Evolutionary conservation across 2,888 invertebrate genomes (phyloP).

Genomic region (Calephelis perditalis): DNA sequence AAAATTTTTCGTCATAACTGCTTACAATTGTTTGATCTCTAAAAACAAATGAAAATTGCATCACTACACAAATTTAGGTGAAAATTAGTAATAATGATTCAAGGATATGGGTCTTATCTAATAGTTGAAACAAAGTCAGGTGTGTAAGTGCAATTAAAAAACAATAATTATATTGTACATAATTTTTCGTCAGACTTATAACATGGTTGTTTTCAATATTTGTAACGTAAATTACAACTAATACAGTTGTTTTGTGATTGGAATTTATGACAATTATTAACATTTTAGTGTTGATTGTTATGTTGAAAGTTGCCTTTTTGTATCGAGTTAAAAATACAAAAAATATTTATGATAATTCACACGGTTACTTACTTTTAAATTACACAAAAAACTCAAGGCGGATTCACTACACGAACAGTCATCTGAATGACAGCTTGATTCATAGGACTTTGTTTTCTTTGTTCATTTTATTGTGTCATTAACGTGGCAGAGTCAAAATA

Average conservation of each 20-base stretch:
- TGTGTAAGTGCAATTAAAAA: background rate
- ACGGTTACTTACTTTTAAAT: constrained; percentile 53
- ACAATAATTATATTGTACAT: background rate
- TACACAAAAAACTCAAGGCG: constrained; percentile 54
- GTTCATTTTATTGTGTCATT: constrained; percentile 27
- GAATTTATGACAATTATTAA: background rate
- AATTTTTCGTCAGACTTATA: background rate
- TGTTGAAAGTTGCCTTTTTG: background rate
- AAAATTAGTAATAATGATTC: background rate
- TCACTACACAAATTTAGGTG: background rate
- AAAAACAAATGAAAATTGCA: background rate
- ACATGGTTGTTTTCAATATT: constrained; percentile 7
- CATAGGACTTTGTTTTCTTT: constrained; percentile 52
- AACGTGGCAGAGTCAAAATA: background rate
- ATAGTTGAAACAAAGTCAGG: background rate
- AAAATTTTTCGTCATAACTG: constrained; percentile 6
- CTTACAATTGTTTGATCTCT: constrained; percentile 4
- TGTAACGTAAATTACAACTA: constrained; percentile 13
- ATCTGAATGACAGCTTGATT: constrained; percentile 60
- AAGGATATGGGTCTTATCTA: background rate
- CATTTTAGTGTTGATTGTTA: background rate
- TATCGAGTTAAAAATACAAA: background rate
- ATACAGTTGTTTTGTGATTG: constrained; percentile 40
- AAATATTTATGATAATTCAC: background rate
- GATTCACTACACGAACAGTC: constrained; percentile 69